These are phyloP conservation scores for Holacanthella duospinosa DNA, from an alignment of 2,888 invertebrate genomes.

Conservation along the genomic window DNA sequence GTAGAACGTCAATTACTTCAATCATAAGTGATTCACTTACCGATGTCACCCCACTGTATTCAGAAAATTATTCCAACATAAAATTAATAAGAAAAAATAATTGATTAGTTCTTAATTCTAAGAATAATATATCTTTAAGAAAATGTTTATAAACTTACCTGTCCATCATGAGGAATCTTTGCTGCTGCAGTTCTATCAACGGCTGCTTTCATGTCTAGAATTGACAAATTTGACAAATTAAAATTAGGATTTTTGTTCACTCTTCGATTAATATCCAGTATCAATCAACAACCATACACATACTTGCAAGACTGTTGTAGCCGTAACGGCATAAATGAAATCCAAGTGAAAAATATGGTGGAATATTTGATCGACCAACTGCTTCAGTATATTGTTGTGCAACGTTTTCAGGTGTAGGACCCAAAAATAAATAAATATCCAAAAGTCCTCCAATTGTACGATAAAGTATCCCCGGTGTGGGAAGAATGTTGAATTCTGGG, in stretches of 20 bases:
- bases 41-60: no score
- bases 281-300: no score
- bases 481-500: slow-evolving; percentile 67
- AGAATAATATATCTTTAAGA: background rate
- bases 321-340: slow-evolving; percentile 68
- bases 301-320: slow-evolving; percentile 55
- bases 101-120: background rate
- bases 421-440: slow-evolving; percentile 65
- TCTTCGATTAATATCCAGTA: no score
- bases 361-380: slow-evolving; percentile 66
- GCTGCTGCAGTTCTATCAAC: slow-evolving; percentile 59
- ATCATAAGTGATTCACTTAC: no score
- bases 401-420: slow-evolving; percentile 60
- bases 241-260: no score
- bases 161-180: slow-evolving; percentile 56
- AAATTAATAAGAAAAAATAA: slow-evolving; percentile 3
- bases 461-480: slow-evolving; percentile 68
- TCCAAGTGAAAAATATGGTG: slow-evolving; percentile 78
- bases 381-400: slow-evolving; percentile 54
- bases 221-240: no score
- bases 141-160: background rate
- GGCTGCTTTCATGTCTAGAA: slow-evolving; percentile 54
- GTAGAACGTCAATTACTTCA: no score
- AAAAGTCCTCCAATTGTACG: slow-evolving; percentile 70
- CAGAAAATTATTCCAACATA: no score